Percentiles rank a stretch among this genome's conserved stretches.
These are phyloP conservation scores for Cheilosia vernalis DNA, from an alignment of 2,888 invertebrate genomes.

Conservation along the genomic window DNA sequence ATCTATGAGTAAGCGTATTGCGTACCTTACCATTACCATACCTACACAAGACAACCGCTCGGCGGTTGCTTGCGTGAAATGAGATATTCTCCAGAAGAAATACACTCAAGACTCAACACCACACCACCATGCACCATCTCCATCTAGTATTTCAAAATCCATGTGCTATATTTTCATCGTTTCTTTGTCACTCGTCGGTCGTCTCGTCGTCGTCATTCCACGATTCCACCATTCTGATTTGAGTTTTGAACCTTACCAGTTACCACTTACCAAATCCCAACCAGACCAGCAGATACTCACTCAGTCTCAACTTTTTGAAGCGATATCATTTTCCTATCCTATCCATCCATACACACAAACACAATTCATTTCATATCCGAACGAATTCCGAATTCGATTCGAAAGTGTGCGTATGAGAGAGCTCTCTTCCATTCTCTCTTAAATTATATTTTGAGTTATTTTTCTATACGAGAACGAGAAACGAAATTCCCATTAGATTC, in stretches of 20 bases:
- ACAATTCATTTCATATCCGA: background rate
- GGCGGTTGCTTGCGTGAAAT: background rate
- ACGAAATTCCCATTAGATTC: conserved; percentile 1
- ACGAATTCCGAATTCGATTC: background rate
- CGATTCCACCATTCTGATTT: too few species aligned
- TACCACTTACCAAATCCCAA: too few species aligned
- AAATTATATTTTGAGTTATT: conserved; percentile 33
- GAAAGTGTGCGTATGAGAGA: conserved; percentile 2
- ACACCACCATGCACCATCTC: too few species aligned
- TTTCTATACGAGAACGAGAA: conserved; percentile 4
- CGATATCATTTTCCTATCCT: background rate
- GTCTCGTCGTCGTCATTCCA: too few species aligned
- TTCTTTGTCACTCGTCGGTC: too few species aligned
- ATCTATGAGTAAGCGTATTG: conserved; percentile 6
- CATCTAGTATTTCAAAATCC: too few species aligned
- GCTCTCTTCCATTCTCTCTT: conserved; percentile 48
- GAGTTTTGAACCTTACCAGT: too few species aligned
- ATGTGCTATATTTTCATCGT: too few species aligned
- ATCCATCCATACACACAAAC: too few species aligned
- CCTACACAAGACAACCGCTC: background rate
- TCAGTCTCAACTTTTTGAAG: too few species aligned
- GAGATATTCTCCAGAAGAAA: conserved; percentile 3
- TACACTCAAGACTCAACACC: background rate
- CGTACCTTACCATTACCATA: background rate
- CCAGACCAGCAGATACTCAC: too few species aligned